These are phyloP conservation scores for Amblyraja radiata DNA, from an alignment of 2,797 vertebrate genomes.

Conservation along the genomic window DNA sequence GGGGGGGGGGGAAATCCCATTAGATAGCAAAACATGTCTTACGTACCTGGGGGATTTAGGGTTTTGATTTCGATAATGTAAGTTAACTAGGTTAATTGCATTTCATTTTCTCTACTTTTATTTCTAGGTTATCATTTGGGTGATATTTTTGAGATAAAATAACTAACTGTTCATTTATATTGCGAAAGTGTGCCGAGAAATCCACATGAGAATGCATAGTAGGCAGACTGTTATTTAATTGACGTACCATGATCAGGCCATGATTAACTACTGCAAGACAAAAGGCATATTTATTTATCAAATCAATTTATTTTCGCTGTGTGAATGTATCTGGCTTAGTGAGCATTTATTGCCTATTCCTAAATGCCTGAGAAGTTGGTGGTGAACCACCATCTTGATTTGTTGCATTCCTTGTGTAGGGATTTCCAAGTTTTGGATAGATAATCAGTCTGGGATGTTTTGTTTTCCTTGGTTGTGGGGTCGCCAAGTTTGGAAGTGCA, in stretches of 20 bases:
- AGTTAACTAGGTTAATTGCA: conserved; percentile 29
- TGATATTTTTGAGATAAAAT: conserved; percentile 24
- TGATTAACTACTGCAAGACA: not conserved
- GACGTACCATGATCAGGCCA: not conserved
- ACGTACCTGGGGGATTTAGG: not conserved
- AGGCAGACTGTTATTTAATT: not conserved
- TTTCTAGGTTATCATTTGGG: not conserved
- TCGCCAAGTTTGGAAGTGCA: no score
- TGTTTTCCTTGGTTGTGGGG: no score
- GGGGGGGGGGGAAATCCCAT: not conserved
- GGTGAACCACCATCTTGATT: no score
- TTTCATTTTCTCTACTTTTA: conserved; percentile 7
- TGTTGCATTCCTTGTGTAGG: no score
- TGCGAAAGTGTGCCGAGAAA: conserved; percentile 10
- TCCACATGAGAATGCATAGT: not conserved
- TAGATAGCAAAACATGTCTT: not conserved
- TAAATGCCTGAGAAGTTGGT: no score
- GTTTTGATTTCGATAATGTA: not conserved
- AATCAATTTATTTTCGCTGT: not conserved
- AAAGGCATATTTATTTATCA: not conserved
- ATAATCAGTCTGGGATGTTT: no score
- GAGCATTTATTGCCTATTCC: no score
- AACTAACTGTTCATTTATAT: conserved; percentile 14
- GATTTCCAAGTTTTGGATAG: no score
- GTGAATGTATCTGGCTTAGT: no score